These are phyloP conservation scores for Melanotaenia parkinsoni DNA, from an alignment of 2,797 vertebrate species.

Conservation along the genomic window DNA sequence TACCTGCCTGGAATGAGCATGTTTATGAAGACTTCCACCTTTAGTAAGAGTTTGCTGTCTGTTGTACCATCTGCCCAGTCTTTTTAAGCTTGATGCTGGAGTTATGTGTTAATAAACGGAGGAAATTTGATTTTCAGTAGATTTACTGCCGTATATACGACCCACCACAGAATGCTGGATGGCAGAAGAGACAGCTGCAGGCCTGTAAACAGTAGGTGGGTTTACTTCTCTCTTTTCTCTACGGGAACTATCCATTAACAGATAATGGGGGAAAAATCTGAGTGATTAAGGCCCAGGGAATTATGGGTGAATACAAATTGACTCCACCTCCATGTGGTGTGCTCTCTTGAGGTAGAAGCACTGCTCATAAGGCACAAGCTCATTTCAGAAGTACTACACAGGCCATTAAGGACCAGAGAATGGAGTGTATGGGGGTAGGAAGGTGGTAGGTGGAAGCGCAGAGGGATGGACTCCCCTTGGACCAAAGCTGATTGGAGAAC, in stretches of 20 bases:
- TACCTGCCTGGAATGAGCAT: slow-evolving; percentile 24
- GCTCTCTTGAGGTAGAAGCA: slow-evolving; percentile 78
- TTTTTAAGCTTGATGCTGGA: slow-evolving; percentile 59
- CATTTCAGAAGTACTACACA: slow-evolving; percentile 77
- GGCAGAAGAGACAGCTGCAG: slow-evolving; percentile 78
- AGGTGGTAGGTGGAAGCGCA: slow-evolving; percentile 74
- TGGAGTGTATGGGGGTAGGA: slow-evolving; percentile 64
- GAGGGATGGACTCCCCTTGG: slow-evolving; percentile 79
- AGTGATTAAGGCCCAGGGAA: slow-evolving; percentile 93
- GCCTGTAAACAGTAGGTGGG: slow-evolving; percentile 87
- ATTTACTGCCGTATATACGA: slow-evolving; percentile 66
- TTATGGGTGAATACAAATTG: slow-evolving; percentile 94
- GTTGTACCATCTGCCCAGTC: slow-evolving; percentile 58
- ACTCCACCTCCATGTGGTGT: slow-evolving; percentile 85
- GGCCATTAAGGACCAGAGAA: slow-evolving; percentile 76
- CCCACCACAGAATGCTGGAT: slow-evolving; percentile 69
- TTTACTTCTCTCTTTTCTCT: slow-evolving; percentile 85
- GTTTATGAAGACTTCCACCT: slow-evolving; percentile 60
- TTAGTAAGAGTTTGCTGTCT: slow-evolving; percentile 46
- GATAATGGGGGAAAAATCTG: slow-evolving; percentile 93
- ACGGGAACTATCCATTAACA: slow-evolving; percentile 98
- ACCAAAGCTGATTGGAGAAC: slow-evolving; percentile 80
- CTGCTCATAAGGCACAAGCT: slow-evolving; percentile 79
- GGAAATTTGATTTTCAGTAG: slow-evolving; percentile 63
- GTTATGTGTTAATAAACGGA: slow-evolving; percentile 69